phyloP scores from a whole-genome alignment of 1,140 invertebrate genomes.

The Chionoecetes opilio region DNA sequence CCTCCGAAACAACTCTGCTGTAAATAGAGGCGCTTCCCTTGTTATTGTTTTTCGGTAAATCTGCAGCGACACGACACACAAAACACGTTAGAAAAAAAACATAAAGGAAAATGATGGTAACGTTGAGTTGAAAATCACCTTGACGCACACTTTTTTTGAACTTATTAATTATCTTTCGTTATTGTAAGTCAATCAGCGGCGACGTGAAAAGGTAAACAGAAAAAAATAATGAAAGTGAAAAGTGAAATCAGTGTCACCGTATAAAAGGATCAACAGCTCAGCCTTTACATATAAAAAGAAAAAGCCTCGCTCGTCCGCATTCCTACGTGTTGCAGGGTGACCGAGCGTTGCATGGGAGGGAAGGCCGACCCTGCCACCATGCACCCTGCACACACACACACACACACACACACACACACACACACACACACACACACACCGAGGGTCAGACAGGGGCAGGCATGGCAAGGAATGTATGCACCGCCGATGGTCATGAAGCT shows the following conservation, averaged over 20 bases:
- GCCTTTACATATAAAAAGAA: conserved; percentile 21
- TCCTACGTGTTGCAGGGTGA: background rate
- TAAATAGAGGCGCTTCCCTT: conserved; percentile 27
- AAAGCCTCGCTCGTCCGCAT: background rate
- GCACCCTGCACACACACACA: background rate
- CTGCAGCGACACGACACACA: background rate
- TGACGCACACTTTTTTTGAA: too few relatives aligned
- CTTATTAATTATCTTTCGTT: background rate
- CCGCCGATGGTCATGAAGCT: background rate
- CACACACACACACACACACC: background rate
- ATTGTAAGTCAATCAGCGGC: background rate
- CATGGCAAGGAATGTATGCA: background rate
- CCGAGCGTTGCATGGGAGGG: background rate
- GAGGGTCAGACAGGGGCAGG: background rate
- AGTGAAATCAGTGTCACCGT: conserved; percentile 27
- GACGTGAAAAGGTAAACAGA: background rate
- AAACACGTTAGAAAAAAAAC: background rate
- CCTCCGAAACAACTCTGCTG: background rate
- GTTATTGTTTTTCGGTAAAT: conserved; percentile 21
- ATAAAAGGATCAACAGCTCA: conserved; percentile 29
- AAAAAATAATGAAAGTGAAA: conserved; percentile 31
- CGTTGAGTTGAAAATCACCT: background rate
- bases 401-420: background rate
- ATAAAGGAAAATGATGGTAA: background rate
- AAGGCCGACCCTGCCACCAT: background rate